These are phyloP conservation scores for Unio pictorum DNA, from an alignment of 2,888 invertebrate species.

Conservation along the genomic window DNA sequence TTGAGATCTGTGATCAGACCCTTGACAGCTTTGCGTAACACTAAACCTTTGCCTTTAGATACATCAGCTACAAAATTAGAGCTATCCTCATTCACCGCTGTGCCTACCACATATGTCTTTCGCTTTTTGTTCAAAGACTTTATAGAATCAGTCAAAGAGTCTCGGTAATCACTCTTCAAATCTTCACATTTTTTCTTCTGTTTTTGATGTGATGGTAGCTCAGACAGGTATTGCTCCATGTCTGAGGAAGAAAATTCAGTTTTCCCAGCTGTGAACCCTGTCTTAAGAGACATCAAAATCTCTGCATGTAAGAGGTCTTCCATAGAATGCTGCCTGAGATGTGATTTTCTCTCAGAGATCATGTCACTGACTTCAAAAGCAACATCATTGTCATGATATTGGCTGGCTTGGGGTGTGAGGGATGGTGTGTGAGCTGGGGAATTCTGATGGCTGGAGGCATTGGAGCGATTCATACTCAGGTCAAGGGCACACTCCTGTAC, in stretches of 20 bases:
- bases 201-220: slow-evolving; percentile 5
- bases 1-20: slow-evolving; percentile 1
- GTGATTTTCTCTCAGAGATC: slow-evolving; percentile 5
- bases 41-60: not conserved
- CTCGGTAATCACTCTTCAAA: slow-evolving; percentile 4
- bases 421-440: not conserved
- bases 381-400: slow-evolving; percentile 3
- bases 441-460: slow-evolving; percentile 8
- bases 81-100: not conserved
- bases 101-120: too few species aligned
- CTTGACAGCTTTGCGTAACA: not conserved
- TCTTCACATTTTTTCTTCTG: slow-evolving; percentile 1
- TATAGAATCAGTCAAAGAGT: slow-evolving; percentile 1
- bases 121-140: not conserved
- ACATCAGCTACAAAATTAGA: not conserved
- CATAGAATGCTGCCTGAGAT: slow-evolving; percentile 25
- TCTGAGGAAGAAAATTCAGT: slow-evolving; percentile 10
- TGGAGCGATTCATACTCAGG: slow-evolving; percentile 15
- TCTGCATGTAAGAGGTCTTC: slow-evolving; percentile 38
- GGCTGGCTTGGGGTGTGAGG: too few species aligned
- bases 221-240: slow-evolving; percentile 1
- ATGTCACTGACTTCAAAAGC: slow-evolving; percentile 3
- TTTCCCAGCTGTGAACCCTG: slow-evolving; percentile 15
- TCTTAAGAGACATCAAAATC: slow-evolving; percentile 30
- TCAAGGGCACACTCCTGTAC: slow-evolving; percentile 23